Conservation (phyloP, 2,113 vertebrate genomes). For the Callithrix jacchus region DNA sequence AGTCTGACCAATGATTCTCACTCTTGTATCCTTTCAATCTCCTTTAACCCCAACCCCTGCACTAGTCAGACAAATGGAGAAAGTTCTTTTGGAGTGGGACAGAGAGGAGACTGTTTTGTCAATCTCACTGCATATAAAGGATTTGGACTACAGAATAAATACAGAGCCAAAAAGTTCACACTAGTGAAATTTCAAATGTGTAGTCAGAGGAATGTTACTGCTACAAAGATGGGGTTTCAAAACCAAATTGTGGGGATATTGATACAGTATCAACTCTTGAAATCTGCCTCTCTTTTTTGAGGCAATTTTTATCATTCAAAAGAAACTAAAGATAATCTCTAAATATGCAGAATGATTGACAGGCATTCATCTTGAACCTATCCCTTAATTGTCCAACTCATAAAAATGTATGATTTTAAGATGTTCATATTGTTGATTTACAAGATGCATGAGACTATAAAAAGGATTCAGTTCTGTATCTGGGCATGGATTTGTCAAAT, state of each 20-base stretch:
- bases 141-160: conserved; percentile 45
- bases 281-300: conserved; percentile 32
- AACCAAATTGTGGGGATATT: neutral
- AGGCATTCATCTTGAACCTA: neutral
- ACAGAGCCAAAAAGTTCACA: conserved; percentile 1
- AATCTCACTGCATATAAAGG: neutral
- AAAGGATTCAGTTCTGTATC: conserved; percentile 8
- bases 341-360: neutral
- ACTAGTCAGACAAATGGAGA: neutral
- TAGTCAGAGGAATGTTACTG: neutral
- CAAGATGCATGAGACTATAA: neutral
- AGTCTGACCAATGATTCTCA: neutral
- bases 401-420: conserved; percentile 27
- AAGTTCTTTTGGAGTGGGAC: neutral
- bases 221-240: neutral
- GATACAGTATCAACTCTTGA: neutral
- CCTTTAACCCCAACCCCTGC: no score
- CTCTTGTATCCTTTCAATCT: neutral
- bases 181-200: neutral
- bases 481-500: neutral
- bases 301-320: neutral
- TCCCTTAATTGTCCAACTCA: neutral
- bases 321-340: neutral
- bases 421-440: neutral
- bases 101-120: neutral